These are phyloP conservation scores for Gasteruption jaculator DNA, from an alignment of 2,888 invertebrate species.

Conservation along the genomic window DNA sequence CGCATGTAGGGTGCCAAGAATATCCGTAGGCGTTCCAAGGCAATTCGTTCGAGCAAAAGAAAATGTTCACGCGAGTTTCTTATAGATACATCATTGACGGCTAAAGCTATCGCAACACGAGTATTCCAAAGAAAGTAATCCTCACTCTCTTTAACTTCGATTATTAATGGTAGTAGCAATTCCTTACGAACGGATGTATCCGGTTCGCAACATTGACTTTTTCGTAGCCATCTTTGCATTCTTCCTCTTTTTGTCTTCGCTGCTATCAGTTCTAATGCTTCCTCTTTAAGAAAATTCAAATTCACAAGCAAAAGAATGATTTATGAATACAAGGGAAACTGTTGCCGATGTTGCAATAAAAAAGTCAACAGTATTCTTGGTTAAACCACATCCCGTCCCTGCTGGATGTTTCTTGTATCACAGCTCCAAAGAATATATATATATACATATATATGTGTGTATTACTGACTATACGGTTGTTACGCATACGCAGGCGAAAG, in stretches of 20 bases:
- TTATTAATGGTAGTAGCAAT: constrained; percentile 37
- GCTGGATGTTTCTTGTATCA: constrained; percentile 25
- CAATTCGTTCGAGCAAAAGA: constrained; percentile 20
- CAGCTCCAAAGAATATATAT: constrained; percentile 15
- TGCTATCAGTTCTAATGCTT: no score
- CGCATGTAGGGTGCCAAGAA: constrained; percentile 19
- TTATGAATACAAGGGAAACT: no score
- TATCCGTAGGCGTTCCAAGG: constrained; percentile 23
- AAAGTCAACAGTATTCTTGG: constrained; percentile 34
- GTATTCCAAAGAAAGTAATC: constrained; percentile 33
- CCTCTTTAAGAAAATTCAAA: no score
- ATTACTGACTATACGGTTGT: no score
- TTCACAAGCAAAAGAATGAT: no score
- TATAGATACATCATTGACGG: constrained; percentile 23
- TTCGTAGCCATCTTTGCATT: no score
- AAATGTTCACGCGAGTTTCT: constrained; percentile 22
- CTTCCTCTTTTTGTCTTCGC: no score
- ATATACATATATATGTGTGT: no score
- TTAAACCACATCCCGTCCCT: constrained; percentile 31
- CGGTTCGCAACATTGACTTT: no score
- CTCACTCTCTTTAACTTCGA: constrained; percentile 25
- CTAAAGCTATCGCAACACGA: constrained; percentile 25
- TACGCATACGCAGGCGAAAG: constrained; percentile 16
- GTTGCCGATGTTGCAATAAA: no score
- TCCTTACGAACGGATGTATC: no score